phyloP scores from a whole-genome alignment of 2,113 vertebrate genomes.

The Trematomus loennbergii region DNA sequence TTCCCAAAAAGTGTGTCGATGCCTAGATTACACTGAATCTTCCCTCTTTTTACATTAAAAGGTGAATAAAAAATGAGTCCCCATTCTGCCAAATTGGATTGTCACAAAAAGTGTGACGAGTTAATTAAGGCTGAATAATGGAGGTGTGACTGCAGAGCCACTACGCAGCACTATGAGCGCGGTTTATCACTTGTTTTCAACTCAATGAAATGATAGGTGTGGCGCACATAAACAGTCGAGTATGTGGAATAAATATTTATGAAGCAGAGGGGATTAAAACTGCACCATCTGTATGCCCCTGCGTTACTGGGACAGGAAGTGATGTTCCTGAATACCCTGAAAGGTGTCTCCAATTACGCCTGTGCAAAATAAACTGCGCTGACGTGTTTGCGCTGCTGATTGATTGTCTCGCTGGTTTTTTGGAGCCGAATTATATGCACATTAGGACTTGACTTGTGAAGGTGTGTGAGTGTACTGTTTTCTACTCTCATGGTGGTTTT shows the following conservation, averaged over 20 bases:
- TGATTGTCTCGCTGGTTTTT: not conserved
- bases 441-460: not conserved
- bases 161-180: not conserved
- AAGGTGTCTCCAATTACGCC: slow-evolving; percentile 74
- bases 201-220: slow-evolving; percentile 59
- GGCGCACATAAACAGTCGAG: slow-evolving; percentile 58
- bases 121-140: slow-evolving; percentile 49
- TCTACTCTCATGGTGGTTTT: rapidly evolving
- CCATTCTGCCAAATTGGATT: slow-evolving; percentile 46
- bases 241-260: slow-evolving; percentile 69
- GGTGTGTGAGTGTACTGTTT: slow-evolving; percentile 31
- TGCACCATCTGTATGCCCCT: slow-evolving; percentile 66
- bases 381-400: slow-evolving; percentile 25
- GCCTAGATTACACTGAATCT: slow-evolving; percentile 17
- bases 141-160: not conserved
- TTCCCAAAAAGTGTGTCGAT: not conserved
- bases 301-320: slow-evolving; percentile 73
- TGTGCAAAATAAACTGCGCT: slow-evolving; percentile 70
- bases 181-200: slow-evolving; percentile 41
- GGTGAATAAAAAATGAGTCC: slow-evolving; percentile 56
- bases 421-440: slow-evolving; percentile 19
- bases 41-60: slow-evolving; percentile 38
- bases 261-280: slow-evolving; percentile 67
- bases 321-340: slow-evolving; percentile 62
- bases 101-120: slow-evolving; percentile 38